phyloP scores from a whole-genome alignment of 2,888 invertebrate species.

The Amblyjoppa proteus region DNA sequence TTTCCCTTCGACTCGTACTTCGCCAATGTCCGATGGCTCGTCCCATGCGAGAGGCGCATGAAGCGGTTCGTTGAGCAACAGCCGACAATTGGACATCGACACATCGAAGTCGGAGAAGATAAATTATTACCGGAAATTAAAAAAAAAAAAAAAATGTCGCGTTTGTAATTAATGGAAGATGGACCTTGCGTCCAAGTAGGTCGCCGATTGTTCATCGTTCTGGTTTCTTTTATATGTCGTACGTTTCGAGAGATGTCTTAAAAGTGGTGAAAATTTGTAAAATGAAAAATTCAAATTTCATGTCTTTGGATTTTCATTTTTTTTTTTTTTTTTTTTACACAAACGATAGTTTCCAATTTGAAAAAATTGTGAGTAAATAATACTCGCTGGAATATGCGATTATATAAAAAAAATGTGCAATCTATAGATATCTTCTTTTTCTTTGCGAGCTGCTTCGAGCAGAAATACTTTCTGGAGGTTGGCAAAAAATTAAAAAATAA shows the following conservation, averaged over 20 bases:
- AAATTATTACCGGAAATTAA: neutral
- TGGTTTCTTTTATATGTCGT: neutral
- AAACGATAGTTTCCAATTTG: no score
- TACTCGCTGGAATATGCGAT: no score
- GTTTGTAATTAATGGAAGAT: no score
- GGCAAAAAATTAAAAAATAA: neutral
- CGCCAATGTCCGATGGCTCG: neutral
- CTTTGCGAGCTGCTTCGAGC: neutral
- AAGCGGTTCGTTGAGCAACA: neutral
- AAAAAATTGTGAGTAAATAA: no score
- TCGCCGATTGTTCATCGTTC: no score
- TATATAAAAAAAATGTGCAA: no score
- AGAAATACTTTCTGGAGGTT: neutral
- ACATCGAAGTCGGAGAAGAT: conserved; percentile 43
- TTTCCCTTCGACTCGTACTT: neutral
- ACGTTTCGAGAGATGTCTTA: neutral
- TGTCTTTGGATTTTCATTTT: no score
- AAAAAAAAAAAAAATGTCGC: neutral
- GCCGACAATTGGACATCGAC: neutral
- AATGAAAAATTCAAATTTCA: neutral
- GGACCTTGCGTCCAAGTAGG: no score
- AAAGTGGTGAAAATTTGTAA: neutral
- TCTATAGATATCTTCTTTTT: neutral
- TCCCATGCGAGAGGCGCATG: neutral
- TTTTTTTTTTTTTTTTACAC: no score